These are phyloP conservation scores for Eremophila alpestris DNA, from an alignment of 2,797 vertebrate genomes.

Conservation along the genomic window DNA sequence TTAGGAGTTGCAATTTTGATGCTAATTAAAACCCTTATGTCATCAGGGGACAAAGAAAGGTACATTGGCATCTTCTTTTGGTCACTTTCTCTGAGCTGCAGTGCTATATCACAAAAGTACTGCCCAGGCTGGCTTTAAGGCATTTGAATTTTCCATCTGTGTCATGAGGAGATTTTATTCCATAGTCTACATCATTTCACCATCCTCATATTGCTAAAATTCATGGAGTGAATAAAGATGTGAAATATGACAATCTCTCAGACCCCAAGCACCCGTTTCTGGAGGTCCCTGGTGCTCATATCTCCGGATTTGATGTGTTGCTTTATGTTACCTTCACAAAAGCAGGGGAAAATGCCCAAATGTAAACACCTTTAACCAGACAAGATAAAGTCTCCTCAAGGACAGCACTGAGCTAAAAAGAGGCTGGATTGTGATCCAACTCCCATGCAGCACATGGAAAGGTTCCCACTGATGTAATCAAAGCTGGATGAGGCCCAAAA, in stretches of 20 bases:
- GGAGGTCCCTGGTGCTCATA: not conserved
- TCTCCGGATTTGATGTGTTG: not conserved
- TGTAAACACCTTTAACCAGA: not conserved
- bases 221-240: not conserved
- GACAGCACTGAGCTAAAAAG: not conserved
- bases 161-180: not conserved
- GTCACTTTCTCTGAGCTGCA: not conserved
- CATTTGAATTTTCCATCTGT: not conserved
- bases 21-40: not conserved
- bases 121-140: not conserved
- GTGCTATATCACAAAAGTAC: not conserved
- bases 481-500: conserved; percentile 15
- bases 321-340: not conserved
- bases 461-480: conserved; percentile 45
- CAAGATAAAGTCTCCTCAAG: not conserved
- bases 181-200: not conserved
- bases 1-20: not conserved
- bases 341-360: not conserved
- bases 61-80: not conserved
- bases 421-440: conserved; percentile 3
- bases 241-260: not conserved
- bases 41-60: not conserved
- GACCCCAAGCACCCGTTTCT: not conserved
- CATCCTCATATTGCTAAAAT: not conserved
- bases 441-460: conserved; percentile 20